These are phyloP conservation scores for Leptopilina clavipes DNA, from an alignment of 1,140 invertebrate genomes.

Conservation along the genomic window DNA sequence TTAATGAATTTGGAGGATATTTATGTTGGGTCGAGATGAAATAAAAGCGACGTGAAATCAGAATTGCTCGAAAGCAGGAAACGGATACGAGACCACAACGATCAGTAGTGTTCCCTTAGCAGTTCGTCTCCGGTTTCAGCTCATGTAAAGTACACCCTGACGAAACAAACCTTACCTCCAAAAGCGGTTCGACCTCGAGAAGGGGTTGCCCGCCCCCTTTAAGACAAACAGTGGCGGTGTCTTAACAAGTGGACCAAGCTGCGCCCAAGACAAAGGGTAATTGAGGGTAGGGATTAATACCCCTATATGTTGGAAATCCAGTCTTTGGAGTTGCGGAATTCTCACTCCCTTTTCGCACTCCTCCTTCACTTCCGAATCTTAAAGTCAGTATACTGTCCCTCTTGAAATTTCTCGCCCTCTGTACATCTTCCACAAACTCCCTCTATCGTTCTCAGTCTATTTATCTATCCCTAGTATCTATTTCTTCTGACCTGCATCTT, in stretches of 20 bases:
- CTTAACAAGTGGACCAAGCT: slow-evolving; percentile 76
- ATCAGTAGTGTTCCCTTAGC: slow-evolving; percentile 73
- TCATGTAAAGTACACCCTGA: slow-evolving; percentile 72
- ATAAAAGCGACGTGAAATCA: slow-evolving; percentile 43
- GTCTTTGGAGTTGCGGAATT: slow-evolving; percentile 61
- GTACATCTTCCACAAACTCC: slow-evolving; percentile 26
- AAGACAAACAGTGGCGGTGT: slow-evolving; percentile 76
- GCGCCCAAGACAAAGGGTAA: slow-evolving; percentile 76
- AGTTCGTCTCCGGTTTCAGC: slow-evolving; percentile 74
- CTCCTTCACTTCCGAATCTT: slow-evolving; percentile 44
- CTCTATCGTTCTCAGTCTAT: slow-evolving; percentile 34
- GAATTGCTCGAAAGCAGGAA: slow-evolving; percentile 49
- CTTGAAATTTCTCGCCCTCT: slow-evolving; percentile 37
- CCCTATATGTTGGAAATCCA: slow-evolving; percentile 74
- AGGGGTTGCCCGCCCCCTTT: slow-evolving; percentile 62
- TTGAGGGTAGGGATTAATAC: slow-evolving; percentile 76
- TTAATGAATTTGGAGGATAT: no score
- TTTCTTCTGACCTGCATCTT: slow-evolving; percentile 31
- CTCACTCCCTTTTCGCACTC: slow-evolving; percentile 50
- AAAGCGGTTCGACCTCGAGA: slow-evolving; percentile 64
- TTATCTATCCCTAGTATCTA: slow-evolving; percentile 16
- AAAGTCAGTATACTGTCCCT: slow-evolving; percentile 40
- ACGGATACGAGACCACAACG: slow-evolving; percentile 72
- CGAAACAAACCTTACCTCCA: slow-evolving; percentile 70
- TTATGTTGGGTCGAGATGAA: neutral